Conservation (phyloP, 2,113 vertebrate species). For the Tyto alba region DNA sequence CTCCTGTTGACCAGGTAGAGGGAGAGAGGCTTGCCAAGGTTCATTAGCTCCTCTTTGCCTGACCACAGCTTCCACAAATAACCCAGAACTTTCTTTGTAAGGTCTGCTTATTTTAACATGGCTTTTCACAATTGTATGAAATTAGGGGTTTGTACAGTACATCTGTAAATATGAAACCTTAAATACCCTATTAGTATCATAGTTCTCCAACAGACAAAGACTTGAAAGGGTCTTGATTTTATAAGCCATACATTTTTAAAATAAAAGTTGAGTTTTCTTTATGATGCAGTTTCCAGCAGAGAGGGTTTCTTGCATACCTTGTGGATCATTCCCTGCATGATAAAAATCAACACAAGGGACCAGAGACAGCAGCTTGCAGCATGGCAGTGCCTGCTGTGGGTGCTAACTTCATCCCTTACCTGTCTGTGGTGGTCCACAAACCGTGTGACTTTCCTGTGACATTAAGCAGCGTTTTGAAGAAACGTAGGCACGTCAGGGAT, state of each 20-base stretch:
- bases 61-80: neutral
- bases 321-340: neutral
- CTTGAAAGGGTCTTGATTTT: neutral
- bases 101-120: neutral
- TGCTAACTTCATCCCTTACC: no score
- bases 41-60: neutral
- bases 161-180: neutral
- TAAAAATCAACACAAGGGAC: neutral
- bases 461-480: neutral
- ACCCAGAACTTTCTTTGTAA: neutral
- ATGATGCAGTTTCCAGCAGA: neutral
- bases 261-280: neutral
- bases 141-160: neutral
- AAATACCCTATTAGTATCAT: neutral
- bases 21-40: rapidly evolving
- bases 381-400: neutral
- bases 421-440: neutral
- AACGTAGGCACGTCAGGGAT: rapidly evolving
- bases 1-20: neutral
- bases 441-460: neutral
- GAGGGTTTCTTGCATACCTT: no score
- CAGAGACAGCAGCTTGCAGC: neutral
- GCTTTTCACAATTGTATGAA: neutral
- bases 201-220: neutral
- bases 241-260: neutral